Evolutionary conservation across 2,797 vertebrate genomes (phyloP), one percentile per base, ranked within the genome.

Genomic region (Helarctos malayanus): DNA sequence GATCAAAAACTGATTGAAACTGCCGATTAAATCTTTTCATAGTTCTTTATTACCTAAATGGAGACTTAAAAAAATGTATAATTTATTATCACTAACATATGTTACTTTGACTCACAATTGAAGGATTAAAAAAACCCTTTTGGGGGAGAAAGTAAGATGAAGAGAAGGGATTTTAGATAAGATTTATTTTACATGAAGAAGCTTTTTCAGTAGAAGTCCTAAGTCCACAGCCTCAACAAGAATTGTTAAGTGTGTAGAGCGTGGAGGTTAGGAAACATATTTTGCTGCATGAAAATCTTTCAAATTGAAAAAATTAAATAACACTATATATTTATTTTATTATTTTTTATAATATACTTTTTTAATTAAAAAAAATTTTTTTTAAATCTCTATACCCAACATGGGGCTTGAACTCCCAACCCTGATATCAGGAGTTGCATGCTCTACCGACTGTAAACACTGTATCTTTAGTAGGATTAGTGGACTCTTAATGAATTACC

Each of bases 401-500:
- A 5, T 75, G 73, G 41, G 15, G 73, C 14, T 75, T 75, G 27
- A 75, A 75, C 27, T 49, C 73, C 27, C 16, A 47, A 32, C 8
- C 41, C 14, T 29, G 16, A 49, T 8, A 8, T 75, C 8, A 32
- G 45, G 71, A 75, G 45, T 75, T 29, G 15, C 27, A 32, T 47
- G 15, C 4, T 49, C 25, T 73, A 73, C 41, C 13, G 7, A 47
- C 27, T 47, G 8, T 65, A 38, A 73, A 56, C 52, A 80, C 79
- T 80, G 59, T 38, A 25, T 84, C 12, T 81, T 75, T 75, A 81
- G 35, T 81, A 69, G 57, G 15, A 89, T 68, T 19, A 49, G 41
- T 73, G 4, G 7, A 83, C 83, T 95, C 61, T 91, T 91, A 91
- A 80, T 49, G 15, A 83, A 78, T 82, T 27, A 68, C 18, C 75